phyloP scores from a whole-genome alignment of 2,113 vertebrate species.

The Plecotus auritus region DNA sequence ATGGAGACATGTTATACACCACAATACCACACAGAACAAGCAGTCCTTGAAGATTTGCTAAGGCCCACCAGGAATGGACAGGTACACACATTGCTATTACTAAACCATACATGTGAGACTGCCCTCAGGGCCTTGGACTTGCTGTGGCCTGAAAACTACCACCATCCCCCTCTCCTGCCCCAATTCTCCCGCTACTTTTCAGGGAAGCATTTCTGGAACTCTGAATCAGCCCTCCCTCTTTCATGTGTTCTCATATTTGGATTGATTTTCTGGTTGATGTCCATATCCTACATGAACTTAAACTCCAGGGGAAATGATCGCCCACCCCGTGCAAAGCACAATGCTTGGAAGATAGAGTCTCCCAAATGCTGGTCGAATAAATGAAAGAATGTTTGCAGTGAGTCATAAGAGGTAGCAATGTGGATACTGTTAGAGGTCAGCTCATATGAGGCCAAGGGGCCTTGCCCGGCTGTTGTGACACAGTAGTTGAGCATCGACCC shows the following conservation, averaged over 20 bases:
- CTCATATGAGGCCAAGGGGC: not conserved
- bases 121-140: rapidly evolving
- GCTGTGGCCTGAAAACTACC: not conserved
- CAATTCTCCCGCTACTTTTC: not conserved
- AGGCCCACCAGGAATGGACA: not conserved
- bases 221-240: not conserved
- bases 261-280: not conserved
- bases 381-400: not conserved
- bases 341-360: not conserved
- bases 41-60: not conserved
- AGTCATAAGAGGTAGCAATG: not conserved
- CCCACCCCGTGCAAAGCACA: not conserved
- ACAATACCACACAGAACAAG: not conserved
- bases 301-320: not conserved
- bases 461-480: no score
- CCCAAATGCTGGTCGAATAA: not conserved
- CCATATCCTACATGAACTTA: not conserved
- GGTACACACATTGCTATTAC: not conserved
- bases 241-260: not conserved
- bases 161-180: not conserved
- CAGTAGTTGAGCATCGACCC: no score
- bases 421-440: not conserved
- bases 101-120: not conserved
- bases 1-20: no score
- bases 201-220: not conserved